phyloP scores from a whole-genome alignment of 1,140 invertebrate genomes.

The Ridgeia piscesae region DNA sequence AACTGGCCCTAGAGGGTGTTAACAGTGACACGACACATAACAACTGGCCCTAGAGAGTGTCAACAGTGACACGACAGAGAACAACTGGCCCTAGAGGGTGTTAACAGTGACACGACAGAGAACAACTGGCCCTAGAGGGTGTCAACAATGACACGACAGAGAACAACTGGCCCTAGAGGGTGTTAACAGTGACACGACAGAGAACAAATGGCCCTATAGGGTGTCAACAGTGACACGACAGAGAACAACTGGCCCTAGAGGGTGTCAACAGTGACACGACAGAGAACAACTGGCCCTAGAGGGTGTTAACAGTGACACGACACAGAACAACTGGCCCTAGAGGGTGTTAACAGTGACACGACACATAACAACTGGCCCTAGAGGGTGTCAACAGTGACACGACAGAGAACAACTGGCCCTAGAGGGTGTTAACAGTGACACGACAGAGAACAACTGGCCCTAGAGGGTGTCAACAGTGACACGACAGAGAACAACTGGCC shows the following conservation, averaged over 20 bases:
- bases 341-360: too few relatives aligned
- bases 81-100: not conserved
- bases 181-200: not conserved
- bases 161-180: not conserved
- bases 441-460: not conserved
- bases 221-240: not conserved
- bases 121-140: not conserved
- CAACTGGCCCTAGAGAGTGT: too few relatives aligned
- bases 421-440: not conserved
- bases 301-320: not conserved
- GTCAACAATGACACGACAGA: not conserved
- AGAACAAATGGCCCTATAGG: not conserved
- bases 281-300: not conserved
- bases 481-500: not conserved
- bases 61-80: not conserved
- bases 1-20: not conserved
- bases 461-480: not conserved
- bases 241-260: not conserved
- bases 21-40: not conserved
- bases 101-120: not conserved
- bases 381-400: not conserved
- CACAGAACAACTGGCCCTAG: too few relatives aligned
- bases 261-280: not conserved
- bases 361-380: not conserved
- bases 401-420: not conserved